Evolutionary conservation across 2,797 vertebrate species (phyloP).

Genomic region (Zonotrichia albicollis): DNA sequence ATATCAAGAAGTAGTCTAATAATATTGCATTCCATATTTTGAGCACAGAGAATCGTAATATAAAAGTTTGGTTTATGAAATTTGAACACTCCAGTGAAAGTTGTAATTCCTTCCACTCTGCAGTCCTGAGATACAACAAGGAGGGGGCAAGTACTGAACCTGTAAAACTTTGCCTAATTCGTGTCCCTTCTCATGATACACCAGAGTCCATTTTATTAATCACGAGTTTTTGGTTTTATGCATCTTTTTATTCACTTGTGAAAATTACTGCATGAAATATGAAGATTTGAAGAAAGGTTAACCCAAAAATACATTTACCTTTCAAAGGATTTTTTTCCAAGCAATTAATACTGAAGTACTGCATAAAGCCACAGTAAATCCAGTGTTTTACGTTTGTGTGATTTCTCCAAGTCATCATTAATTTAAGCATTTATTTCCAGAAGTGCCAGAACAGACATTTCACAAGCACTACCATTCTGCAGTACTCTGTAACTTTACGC

Average conservation of each 20-base stretch:
- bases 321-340: not conserved
- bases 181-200: not conserved
- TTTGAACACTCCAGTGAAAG: not conserved
- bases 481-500: accelerated
- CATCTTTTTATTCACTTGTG: not conserved
- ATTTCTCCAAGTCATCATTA: not conserved
- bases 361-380: not conserved
- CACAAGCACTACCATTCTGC: not conserved
- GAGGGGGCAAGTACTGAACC: not conserved
- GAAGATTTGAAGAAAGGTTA: not conserved
- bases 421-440: not conserved
- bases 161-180: not conserved
- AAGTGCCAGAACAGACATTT: not conserved
- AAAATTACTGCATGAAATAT: not conserved
- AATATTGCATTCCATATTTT: not conserved
- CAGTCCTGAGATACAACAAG: not conserved
- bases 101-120: not conserved
- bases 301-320: not conserved
- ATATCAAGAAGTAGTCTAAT: not conserved
- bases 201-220: not conserved
- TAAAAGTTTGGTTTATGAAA: not conserved
- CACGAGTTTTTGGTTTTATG: not conserved
- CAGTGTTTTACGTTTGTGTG: not conserved
- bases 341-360: not conserved
- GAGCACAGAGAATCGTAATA: not conserved